These are phyloP conservation scores for Odontamblyopus lacepedii DNA, from an alignment of 2,797 vertebrate species.

Conservation along the genomic window DNA sequence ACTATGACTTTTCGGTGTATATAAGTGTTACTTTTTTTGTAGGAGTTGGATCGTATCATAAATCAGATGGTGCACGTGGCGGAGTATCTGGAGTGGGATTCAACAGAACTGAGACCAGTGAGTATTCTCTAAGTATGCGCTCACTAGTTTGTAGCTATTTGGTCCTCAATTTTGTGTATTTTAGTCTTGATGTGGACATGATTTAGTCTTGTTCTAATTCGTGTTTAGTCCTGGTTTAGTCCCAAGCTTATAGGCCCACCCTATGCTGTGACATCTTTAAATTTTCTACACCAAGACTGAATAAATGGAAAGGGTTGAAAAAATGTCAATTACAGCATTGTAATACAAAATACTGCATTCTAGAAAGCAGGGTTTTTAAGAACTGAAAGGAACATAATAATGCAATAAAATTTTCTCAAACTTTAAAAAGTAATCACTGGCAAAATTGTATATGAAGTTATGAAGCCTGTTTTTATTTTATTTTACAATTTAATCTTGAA, in stretches of 20 bases:
- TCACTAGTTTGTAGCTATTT: not conserved
- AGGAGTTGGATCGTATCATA: constrained; percentile 94
- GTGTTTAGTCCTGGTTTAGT: too few species aligned
- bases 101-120: constrained; percentile 89
- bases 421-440: too few species aligned
- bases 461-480: not conserved
- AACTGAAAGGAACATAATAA: too few species aligned
- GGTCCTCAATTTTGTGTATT: too few species aligned
- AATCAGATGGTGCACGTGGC: constrained; percentile 96
- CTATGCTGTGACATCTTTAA: too few species aligned
- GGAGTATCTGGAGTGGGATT: constrained; percentile 95
- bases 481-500: too few species aligned
- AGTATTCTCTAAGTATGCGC: constrained; percentile 42
- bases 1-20: not conserved
- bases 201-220: too few species aligned
- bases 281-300: not conserved
- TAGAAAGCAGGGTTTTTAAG: too few species aligned
- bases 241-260: too few species aligned
- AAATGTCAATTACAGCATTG: not conserved
- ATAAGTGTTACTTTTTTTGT: not conserved
- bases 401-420: too few species aligned
- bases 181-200: too few species aligned
- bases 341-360: not conserved
- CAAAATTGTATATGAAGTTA: too few species aligned
- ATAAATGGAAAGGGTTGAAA: not conserved